phyloP scores from a whole-genome alignment of 2,888 invertebrate species.

The Chrysolina haemoptera region DNA sequence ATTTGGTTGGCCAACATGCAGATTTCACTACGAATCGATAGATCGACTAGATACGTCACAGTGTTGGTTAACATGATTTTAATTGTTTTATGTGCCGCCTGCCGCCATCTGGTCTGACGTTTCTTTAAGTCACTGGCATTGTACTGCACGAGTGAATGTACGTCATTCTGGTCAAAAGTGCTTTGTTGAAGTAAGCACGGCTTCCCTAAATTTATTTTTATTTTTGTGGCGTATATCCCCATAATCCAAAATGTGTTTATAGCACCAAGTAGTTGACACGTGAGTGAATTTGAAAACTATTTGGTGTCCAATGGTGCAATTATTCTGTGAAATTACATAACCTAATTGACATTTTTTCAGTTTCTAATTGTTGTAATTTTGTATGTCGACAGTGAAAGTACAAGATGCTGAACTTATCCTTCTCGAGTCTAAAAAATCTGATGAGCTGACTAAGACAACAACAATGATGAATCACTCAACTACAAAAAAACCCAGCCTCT shows the following conservation, averaged over 20 bases:
- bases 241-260: slow-evolving; percentile 53
- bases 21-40: too few relatives aligned
- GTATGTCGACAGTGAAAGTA: slow-evolving; percentile 60
- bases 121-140: too few relatives aligned
- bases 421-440: slow-evolving; percentile 55
- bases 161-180: slow-evolving; percentile 13
- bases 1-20: too few relatives aligned
- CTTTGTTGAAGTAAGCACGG: slow-evolving; percentile 28
- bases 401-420: slow-evolving; percentile 60
- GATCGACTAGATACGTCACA: too few relatives aligned
- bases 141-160: not conserved
- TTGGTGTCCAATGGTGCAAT: slow-evolving; percentile 50
- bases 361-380: slow-evolving; percentile 48
- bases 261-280: slow-evolving; percentile 51
- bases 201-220: slow-evolving; percentile 31
- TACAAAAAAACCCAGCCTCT: slow-evolving; percentile 56
- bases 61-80: too few relatives aligned
- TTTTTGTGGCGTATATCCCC: slow-evolving; percentile 35
- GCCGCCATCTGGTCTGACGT: too few relatives aligned
- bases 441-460: slow-evolving; percentile 48
- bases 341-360: slow-evolving; percentile 49
- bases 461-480: slow-evolving; percentile 60
- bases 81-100: too few relatives aligned
- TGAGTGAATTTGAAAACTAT: slow-evolving; percentile 54
- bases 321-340: slow-evolving; percentile 61